Evolutionary conservation across 2,888 invertebrate genomes (phyloP).

Genomic region (Polymixis flavicincta): DNA sequence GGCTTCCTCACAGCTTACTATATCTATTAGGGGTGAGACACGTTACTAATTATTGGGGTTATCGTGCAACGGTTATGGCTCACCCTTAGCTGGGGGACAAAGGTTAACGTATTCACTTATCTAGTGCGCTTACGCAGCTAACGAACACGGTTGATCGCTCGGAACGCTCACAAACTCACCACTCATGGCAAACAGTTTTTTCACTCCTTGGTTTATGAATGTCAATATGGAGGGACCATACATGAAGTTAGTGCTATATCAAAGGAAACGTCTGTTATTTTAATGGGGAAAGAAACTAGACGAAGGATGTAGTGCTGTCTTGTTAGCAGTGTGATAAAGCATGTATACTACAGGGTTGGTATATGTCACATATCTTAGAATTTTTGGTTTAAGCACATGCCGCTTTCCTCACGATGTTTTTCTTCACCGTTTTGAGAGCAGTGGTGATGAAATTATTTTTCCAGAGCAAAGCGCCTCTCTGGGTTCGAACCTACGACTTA

Average conservation of each 20-base stretch:
- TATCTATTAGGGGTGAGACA: slow-evolving; percentile 59
- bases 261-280: slow-evolving; percentile 18
- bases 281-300: slow-evolving; percentile 1
- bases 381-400: too few species aligned
- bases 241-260: neutral
- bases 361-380: too few species aligned
- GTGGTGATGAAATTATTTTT: too few species aligned
- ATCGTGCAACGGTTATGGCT: slow-evolving; percentile 76
- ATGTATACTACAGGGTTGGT: too few species aligned
- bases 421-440: too few species aligned
- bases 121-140: slow-evolving; percentile 66
- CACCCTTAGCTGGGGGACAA: slow-evolving; percentile 75
- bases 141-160: slow-evolving; percentile 68
- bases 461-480: too few species aligned
- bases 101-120: slow-evolving; percentile 86
- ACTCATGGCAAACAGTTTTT: slow-evolving; percentile 42
- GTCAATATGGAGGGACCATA: neutral
- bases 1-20: slow-evolving; percentile 50
- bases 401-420: too few species aligned
- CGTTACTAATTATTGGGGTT: slow-evolving; percentile 77
- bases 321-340: neutral
- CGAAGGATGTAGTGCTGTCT: slow-evolving; percentile 4
- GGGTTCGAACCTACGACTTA: too few species aligned
- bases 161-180: slow-evolving; percentile 43
- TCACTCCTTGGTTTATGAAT: slow-evolving; percentile 18